Conservation (phyloP, 1,140 invertebrate species). For the Brachionus calyciflorus region DNA sequence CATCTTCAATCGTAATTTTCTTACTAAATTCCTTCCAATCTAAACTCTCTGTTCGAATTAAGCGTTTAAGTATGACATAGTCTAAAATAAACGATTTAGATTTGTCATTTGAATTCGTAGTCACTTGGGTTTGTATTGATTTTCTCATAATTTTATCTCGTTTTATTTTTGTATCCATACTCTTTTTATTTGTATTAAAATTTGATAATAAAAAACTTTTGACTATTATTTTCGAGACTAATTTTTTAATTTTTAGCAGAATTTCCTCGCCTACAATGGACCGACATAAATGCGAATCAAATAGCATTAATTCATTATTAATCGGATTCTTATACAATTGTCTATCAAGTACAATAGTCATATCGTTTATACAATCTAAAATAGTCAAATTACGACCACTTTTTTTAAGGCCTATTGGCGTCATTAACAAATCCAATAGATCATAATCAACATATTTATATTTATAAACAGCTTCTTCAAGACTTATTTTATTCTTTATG, state of each 20-base stretch:
- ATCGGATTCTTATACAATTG: slow-evolving; percentile 1
- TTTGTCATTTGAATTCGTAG: neutral
- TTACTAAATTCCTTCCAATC: neutral
- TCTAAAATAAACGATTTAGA: neutral
- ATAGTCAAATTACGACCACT: neutral
- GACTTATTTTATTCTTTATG: too few relatives aligned
- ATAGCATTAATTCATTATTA: neutral
- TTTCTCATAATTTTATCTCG: too few relatives aligned
- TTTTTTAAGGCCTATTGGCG: neutral
- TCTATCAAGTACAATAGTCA: neutral
- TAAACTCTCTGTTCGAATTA: neutral
- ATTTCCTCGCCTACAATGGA: neutral
- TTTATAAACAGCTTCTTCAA: slow-evolving; percentile 22
- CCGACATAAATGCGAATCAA: neutral
- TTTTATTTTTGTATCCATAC: neutral
- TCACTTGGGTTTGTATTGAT: neutral
- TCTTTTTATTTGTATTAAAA: neutral
- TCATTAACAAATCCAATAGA: neutral
- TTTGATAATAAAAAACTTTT: slow-evolving; percentile 20
- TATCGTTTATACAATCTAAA: neutral
- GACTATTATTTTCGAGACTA: neutral
- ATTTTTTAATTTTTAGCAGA: neutral
- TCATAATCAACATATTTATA: neutral
- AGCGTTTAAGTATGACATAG: neutral
- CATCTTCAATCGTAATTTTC: neutral